Evolutionary conservation across 1,140 invertebrate species (phyloP), one percentile per base, ranked within the genome.

Genomic region (Brachionus plicatilis): DNA sequence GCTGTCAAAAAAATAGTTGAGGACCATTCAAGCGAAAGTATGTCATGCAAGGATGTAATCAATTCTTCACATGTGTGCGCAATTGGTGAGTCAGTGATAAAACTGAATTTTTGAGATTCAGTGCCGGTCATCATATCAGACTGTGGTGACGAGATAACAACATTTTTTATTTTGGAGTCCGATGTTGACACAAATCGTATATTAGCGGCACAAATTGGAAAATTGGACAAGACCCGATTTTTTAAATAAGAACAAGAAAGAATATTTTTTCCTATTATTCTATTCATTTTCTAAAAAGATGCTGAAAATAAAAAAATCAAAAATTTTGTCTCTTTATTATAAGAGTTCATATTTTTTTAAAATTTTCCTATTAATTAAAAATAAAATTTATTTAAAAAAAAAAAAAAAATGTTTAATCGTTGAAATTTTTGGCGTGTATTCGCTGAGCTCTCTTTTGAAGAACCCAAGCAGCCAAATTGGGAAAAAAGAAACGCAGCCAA

Each of bases 401-500:
- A n/a, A n/a, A 24, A 17, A 24, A 56, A 60, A 14, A 37, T 37
- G 0, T 37, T 76, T 50, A 76, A 50, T 76, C 72, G 12, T 76
- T 76, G 27, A 76, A 76, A 76, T 82, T 82, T 68, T 82, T 60
- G 11, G 9, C 53, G 4, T 65, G 60, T 45, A 68, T 60, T 82
- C 37, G 53, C 41, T 68, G 50, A 11, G 79, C 79, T 65, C 79
- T 43, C 65, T 65, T 82, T 17, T 20, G n/a, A 11, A 82, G 11
- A 17, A 82, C 37, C 79, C 79, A 82, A 82, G 41, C 53, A 8
- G 53, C 53, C 7, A 65, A 27, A 29, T 29, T 65, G 2, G 79
- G 79, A 17, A 82, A 65, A 65, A 82, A 82, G n/a, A 82, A 82
- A 27, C 79, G 50, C 9, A 82, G 45, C 79, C 79, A 82, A 20